Evolutionary conservation across 2,888 invertebrate genomes (phyloP), one percentile per base, ranked within the genome.

Genomic region (Chydorus sphaericus): DNA sequence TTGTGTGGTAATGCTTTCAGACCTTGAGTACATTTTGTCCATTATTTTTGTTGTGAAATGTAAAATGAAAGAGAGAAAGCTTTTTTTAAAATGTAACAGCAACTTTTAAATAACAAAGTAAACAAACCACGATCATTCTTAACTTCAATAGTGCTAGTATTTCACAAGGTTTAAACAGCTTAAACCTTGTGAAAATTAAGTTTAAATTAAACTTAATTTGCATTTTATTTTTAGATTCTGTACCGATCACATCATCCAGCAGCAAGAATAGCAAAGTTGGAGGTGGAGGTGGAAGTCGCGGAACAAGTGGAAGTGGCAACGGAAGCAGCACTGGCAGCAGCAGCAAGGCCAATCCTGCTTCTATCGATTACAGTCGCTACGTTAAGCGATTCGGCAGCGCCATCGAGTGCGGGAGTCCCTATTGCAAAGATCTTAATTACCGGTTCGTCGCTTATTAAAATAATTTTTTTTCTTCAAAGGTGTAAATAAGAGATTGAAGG

Each of bases 351-450:
- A 61, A 64, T 60, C 53, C 63, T 49, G 63, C 66, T 59, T 63
- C 83, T 65, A 75, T 85, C 62, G 90, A 90, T 73, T 90, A 90
- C 73, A 86, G 86, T 44, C 82, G 88, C 72, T 90, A 90, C 71
- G 87, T 91, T 59, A 83, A 86, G 70, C 81, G 88, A 68, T 91
- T 83, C 69, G 75, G 81, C 53, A 87, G 83, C 54, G 82, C 86
- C 2, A 70, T 82, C 63, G 89, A 90, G 72, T 90, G 90, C 68
- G 87, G 87, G 16, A 83, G 82, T 58, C 77, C 80, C 33, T 84
- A 85, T 69, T 91, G 91, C 77, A 84, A 85, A 66, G 90, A 90
- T 66, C 75, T 90, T 62, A 87, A 86, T 61, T 90, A 90, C 72
- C 74, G 75, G 75, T 74, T 63, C 63, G 63, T 38, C n/a, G n/a